phyloP scores from a whole-genome alignment of 1,140 invertebrate genomes.

The Hesperophylax magnus region DNA sequence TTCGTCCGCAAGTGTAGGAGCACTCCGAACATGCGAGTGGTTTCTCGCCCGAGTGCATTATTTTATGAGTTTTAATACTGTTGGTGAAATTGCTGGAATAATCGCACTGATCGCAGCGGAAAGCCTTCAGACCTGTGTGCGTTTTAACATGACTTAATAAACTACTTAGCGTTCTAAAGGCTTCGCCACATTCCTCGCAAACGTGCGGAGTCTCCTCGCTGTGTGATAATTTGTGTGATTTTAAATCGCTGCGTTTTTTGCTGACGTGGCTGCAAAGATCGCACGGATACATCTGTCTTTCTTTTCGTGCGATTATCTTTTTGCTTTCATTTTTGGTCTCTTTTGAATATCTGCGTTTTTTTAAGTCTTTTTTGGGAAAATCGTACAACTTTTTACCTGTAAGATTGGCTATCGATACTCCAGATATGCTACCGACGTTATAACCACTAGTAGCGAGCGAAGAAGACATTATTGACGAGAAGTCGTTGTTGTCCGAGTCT shows the following conservation, averaged over 20 bases:
- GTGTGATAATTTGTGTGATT: conserved; percentile 12
- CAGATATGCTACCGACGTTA: background rate
- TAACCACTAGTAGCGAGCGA: background rate
- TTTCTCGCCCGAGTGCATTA: conserved; percentile 35
- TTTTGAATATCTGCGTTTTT: background rate
- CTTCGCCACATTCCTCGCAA: conserved; percentile 60
- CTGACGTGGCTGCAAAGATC: conserved; percentile 12
- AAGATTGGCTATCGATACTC: background rate
- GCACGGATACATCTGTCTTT: background rate
- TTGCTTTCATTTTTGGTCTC: background rate
- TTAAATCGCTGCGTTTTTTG: conserved; percentile 1
- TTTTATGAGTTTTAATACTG: conserved; percentile 45
- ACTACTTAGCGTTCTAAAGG: conserved; percentile 61
- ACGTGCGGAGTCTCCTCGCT: conserved; percentile 4
- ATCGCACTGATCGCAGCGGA: conserved; percentile 61
- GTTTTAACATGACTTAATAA: conserved; percentile 62
- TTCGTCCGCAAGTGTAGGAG: conserved; percentile 9
- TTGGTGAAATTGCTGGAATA: conserved; percentile 17
- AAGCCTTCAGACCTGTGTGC: conserved; percentile 64
- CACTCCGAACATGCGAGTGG: conserved; percentile 5
- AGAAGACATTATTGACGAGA: background rate
- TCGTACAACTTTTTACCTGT: background rate
- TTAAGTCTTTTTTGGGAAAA: background rate
- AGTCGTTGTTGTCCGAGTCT: background rate
- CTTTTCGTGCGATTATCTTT: background rate